These are phyloP conservation scores for Mionectes olivaceus DNA, from an alignment of 2,797 vertebrate species.

Conservation along the genomic window DNA sequence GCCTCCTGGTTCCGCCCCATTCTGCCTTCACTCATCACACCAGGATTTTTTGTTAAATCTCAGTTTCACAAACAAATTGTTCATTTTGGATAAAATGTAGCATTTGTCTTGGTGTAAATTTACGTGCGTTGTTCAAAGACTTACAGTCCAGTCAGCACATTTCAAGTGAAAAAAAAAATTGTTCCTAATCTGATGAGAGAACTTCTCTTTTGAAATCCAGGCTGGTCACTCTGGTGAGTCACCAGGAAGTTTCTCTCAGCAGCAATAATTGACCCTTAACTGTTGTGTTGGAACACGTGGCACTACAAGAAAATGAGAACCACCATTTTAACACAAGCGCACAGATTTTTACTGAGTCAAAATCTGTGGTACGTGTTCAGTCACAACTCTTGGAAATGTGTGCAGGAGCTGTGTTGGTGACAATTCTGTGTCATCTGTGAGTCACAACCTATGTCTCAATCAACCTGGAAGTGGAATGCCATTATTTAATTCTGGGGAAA, in stretches of 20 bases:
- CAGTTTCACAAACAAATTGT: background rate
- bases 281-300: background rate
- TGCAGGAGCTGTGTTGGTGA: background rate
- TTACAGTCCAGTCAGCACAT: background rate
- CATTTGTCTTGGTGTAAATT: background rate
- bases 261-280: background rate
- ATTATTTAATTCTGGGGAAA: background rate
- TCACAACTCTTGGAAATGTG: background rate
- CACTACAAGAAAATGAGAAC: background rate
- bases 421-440: background rate
- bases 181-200: background rate
- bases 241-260: constrained; percentile 4
- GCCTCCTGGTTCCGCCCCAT: background rate
- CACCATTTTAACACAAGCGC: background rate
- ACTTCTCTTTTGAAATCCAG: background rate
- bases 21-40: background rate
- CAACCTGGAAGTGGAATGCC: background rate
- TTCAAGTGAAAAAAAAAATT: background rate
- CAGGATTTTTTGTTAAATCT: background rate
- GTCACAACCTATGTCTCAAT: background rate
- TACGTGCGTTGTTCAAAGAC: background rate
- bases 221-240: background rate
- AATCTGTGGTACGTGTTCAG: background rate
- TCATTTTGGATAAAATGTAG: background rate
- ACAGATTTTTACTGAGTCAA: background rate